A percentile compares a stretch with the other conserved stretches of the same genome.
phyloP scores from a whole-genome alignment of 2,888 invertebrate species.

The Laspeyria flexula region DNA sequence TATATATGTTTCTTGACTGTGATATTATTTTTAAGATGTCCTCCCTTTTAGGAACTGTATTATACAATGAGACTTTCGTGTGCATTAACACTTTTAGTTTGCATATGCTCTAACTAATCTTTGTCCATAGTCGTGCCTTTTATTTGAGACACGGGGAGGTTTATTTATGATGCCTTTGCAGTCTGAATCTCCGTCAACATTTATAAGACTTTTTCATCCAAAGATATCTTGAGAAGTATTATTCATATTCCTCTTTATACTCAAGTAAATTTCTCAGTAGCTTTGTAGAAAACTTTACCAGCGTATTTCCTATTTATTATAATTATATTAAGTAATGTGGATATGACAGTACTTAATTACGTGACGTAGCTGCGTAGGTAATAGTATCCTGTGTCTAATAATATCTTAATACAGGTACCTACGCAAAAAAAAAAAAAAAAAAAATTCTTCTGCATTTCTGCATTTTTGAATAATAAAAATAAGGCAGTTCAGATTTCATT shows the following conservation, averaged over 20 bases:
- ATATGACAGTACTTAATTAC: neutral
- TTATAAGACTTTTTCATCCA: constrained; percentile 32
- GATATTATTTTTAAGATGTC: constrained; percentile 75
- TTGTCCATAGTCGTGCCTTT: constrained; percentile 23
- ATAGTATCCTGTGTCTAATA: too few species aligned
- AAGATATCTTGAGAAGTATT: constrained; percentile 23
- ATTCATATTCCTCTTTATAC: neutral
- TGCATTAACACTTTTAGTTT: constrained; percentile 52
- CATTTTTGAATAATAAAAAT: too few species aligned
- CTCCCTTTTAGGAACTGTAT: constrained; percentile 48
- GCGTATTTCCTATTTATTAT: neutral
- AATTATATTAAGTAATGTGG: neutral
- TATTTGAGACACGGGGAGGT: constrained; percentile 31
- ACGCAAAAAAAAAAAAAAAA: too few species aligned
- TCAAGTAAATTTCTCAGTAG: neutral
- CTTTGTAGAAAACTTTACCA: constrained; percentile 18
- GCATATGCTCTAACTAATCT: constrained; percentile 48
- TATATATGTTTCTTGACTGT: constrained; percentile 71
- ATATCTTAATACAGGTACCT: too few species aligned
- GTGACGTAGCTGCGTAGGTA: too few species aligned
- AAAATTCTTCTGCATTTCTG: too few species aligned
- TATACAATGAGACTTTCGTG: constrained; percentile 46
- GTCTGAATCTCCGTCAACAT: constrained; percentile 32
- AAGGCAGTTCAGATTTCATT: too few species aligned
- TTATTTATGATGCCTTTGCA: constrained; percentile 24